These are phyloP conservation scores for Meloidogyne hapla DNA, from an alignment of 1,140 invertebrate genomes.

Conservation along the genomic window DNA sequence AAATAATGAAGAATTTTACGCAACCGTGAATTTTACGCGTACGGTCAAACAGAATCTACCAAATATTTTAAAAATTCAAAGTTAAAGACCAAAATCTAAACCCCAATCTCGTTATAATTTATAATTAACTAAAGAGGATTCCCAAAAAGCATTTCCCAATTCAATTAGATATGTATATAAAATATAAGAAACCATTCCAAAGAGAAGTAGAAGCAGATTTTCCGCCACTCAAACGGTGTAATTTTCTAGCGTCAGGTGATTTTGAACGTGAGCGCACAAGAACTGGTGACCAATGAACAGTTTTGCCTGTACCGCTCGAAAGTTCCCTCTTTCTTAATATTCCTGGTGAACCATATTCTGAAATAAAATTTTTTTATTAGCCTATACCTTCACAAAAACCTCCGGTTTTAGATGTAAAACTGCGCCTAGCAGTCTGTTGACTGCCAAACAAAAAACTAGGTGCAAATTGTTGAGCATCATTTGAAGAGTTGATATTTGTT, in stretches of 20 bases:
- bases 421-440: slow-evolving; percentile 31
- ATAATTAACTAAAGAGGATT: too few relatives aligned
- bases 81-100: too few relatives aligned
- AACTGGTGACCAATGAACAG: slow-evolving; percentile 42
- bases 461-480: slow-evolving; percentile 28
- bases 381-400: neutral
- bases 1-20: neutral
- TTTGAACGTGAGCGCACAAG: slow-evolving; percentile 35
- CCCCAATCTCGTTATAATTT: too few relatives aligned
- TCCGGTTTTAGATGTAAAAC: slow-evolving; percentile 18
- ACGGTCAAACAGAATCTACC: too few relatives aligned
- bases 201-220: slow-evolving; percentile 15
- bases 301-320: slow-evolving; percentile 26
- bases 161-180: too few relatives aligned
- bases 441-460: slow-evolving; percentile 39
- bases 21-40: neutral
- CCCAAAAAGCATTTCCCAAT: too few relatives aligned
- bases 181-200: slow-evolving; percentile 33
- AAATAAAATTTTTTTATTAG: slow-evolving; percentile 2
- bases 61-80: too few relatives aligned
- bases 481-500: neutral
- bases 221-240: neutral
- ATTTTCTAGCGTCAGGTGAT: slow-evolving; percentile 16
- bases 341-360: slow-evolving; percentile 28
- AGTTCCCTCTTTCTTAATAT: slow-evolving; percentile 23